Evolutionary conservation across 2,888 invertebrate genomes (phyloP), one percentile per base, ranked within the genome.

Genomic region (Morpho achilles): DNA sequence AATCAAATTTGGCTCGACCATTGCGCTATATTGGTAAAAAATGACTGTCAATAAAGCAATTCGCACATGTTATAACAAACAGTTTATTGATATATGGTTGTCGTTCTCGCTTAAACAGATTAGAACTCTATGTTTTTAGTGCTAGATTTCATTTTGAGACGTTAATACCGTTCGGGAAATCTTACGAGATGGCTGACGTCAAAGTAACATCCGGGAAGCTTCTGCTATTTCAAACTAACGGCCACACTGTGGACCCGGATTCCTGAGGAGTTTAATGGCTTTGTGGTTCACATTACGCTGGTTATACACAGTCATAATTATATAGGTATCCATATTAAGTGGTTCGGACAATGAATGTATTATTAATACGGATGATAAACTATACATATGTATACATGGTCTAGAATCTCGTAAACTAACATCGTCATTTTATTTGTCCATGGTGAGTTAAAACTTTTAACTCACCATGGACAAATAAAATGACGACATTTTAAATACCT

Each of bases 171-270:
- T 77, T 79, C 75, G 73, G 75, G 76, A 79, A 80, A 77, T 80
- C 79, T 74, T 75, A 69, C 72, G 77, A 86, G 83, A 84, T 86
- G 76, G 64, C 67, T 85, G 87, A 87, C 86, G 87, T 85, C 72
- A 72, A 68, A 63, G 69, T 60, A 63, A 83, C 85, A 87, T 88
- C 87, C 87, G 87, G 87, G 87, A 88, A 87, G 85, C 82, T 73
- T 79, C 69, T 76, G 84, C 82, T 84, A 85, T 86, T 84, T 85
- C 76, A 72, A 82, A 78, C 75, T 59, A 42, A 55, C 43, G 64
- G 53, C 65, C 65, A 62, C 46, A 47, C 16, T 8, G 7, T 42
- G 67, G 67, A 63, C 58, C 62, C 50, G 54, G 46, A 56, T 53
- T 52, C 50, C 60, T 10, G 48, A 56, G 32, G 41, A 8, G 39